Base-by-base conservation (phyloP, 1,140 invertebrate species). In the Colletes latitarsis region DNA sequence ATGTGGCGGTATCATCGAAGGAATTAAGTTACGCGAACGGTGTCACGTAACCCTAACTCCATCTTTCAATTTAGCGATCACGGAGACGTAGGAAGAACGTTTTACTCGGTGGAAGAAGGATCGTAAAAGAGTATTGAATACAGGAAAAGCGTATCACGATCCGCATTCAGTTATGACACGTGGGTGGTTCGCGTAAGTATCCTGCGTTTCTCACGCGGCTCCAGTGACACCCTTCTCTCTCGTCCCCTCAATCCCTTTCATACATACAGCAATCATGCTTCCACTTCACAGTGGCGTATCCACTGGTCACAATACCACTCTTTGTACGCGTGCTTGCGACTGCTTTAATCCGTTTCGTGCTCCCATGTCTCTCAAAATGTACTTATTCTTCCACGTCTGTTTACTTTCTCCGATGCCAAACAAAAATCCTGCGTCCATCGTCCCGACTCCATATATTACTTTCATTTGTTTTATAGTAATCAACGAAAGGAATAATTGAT, bases 141-240 rank as follows among this genome's bases (percentile, higher is more conserved):
- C 10, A 71, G 30, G 75, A 71, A 77, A 77, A 77, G 10, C 52
- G 55, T 77, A 52, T 71, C 55, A 57, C 21, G 67, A 62, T 77
- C 46, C 76, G 71, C 71, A 66, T 77, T 84, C 68, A 71, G 71
- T 79, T 76, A 78, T 62, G 83, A 84, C 82, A 84, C 83, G 83
- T 84, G 83, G 83, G 82, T 84, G 71, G 83, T 71, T 84, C 70
- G 72, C 77, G 71, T 87, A 83, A 68, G 49, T 73, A 76, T 55
- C 52, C 68, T 53, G 55, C 84, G 67, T 87, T 87, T 87, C 86
- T 87, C 86, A 87, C 86, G 84, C 82, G 82, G 82, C 86, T 87
- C 82, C 75, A 69, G 75, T 87, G 70, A 71, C 86, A 87, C 67
- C 55, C 62, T 30, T 63, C 60, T 17, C 39, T 39, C 52, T 3